Conservation (phyloP, 92 coral and sea anemone species). For the Epizoanthus ramosus region DNA sequence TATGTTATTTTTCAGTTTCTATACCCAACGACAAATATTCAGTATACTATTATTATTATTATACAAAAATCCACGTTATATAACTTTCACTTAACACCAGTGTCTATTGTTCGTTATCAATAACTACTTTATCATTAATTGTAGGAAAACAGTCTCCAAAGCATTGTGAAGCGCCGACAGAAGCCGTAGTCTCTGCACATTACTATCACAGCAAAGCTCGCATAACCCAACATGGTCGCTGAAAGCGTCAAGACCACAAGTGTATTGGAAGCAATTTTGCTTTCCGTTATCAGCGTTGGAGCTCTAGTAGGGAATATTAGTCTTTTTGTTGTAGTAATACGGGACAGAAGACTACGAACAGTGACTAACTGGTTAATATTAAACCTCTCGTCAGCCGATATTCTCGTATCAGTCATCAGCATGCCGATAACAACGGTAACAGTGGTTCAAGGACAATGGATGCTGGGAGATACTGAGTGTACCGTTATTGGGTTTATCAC, state of each 20-base stretch:
- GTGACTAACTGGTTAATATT: conserved; percentile 72
- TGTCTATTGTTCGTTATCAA: no score
- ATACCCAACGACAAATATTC: no score
- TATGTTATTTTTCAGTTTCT: no score
- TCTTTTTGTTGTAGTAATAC: conserved; percentile 56
- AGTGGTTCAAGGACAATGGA: conserved; percentile 60
- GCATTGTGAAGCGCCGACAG: no score
- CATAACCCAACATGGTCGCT: no score
- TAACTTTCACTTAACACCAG: no score
- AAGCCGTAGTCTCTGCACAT: no score
- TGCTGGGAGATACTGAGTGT: conserved; percentile 65
- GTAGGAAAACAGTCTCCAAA: no score
- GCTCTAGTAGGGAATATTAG: conserved; percentile 64
- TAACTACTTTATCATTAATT: no score
- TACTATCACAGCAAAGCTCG: no score
- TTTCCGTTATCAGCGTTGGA: conserved; percentile 56
- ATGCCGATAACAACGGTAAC: conserved; percentile 76
- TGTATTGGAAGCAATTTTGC: conserved; percentile 56
- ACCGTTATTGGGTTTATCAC: conserved; percentile 63
- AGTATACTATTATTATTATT: no score
- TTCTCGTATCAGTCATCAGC: conserved; percentile 69
- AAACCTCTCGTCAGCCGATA: conserved; percentile 75
- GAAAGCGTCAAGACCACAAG: background rate
- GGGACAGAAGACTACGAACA: conserved; percentile 55
- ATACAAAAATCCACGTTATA: no score